Conservation (phyloP, 2,113 vertebrate species). For the Apodemus speciosus region DNA sequence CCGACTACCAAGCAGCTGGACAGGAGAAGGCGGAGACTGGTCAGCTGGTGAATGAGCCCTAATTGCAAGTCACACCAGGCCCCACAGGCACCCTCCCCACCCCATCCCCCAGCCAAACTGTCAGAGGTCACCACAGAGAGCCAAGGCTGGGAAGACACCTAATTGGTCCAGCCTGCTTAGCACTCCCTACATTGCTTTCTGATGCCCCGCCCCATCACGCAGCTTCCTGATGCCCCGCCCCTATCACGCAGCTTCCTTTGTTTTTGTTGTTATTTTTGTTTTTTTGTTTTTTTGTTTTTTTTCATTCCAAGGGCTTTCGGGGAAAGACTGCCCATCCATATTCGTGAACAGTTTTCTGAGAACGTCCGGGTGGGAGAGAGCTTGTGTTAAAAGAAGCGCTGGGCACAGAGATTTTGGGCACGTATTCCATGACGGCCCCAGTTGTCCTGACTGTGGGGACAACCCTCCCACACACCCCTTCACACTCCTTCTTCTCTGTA, state of each 20-base stretch:
- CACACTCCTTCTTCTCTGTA: conserved; percentile 59
- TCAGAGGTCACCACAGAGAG: conserved; percentile 26
- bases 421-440: conserved; percentile 39
- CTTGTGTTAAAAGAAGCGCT: conserved; percentile 57
- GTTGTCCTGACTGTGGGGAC: conserved; percentile 62
- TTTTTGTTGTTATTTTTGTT: neutral
- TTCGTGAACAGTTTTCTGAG: conserved; percentile 60
- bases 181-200: neutral
- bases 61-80: conserved; percentile 64
- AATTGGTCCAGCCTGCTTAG: conserved; percentile 46
- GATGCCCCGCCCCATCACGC: conserved; percentile 59
- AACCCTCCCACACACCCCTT: conserved; percentile 60
- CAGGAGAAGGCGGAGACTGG: conserved; percentile 30
- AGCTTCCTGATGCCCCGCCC: conserved; percentile 36
- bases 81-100: conserved; percentile 33
- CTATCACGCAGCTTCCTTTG: conserved; percentile 60
- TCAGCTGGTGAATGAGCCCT: conserved; percentile 68
- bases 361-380: conserved; percentile 25
- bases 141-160: conserved; percentile 23
- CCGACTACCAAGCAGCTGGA: conserved; percentile 36
- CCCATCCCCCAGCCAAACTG: conserved; percentile 34
- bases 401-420: conserved; percentile 55
- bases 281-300: conserved; percentile 62
- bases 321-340: conserved; percentile 37
- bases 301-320: conserved; percentile 54